phyloP scores from a whole-genome alignment of 2,797 vertebrate genomes.

The Premnoplex brunnescens region DNA sequence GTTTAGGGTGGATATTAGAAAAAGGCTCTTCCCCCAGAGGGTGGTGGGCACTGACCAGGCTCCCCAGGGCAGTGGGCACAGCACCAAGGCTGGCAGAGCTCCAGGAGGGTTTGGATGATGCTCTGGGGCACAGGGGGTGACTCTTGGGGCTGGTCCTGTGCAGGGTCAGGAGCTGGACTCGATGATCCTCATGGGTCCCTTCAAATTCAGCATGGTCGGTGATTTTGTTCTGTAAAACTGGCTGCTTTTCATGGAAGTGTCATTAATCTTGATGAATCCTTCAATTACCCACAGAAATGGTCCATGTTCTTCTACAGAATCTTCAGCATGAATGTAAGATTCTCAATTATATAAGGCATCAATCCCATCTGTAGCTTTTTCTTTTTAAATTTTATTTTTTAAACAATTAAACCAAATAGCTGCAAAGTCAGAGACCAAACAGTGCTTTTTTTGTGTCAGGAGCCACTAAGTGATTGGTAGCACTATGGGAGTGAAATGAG shows the following conservation, averaged over 20 bases:
- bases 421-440: neutral
- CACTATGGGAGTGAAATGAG: neutral
- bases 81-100: neutral
- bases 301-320: neutral
- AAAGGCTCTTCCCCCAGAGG: neutral
- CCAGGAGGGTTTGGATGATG: rapidly evolving
- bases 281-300: neutral
- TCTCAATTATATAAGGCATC: neutral
- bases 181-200: neutral
- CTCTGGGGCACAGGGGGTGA: neutral
- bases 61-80: neutral
- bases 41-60: neutral
- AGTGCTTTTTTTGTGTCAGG: neutral
- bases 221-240: neutral
- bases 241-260: neutral
- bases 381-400: neutral
- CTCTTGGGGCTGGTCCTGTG: neutral
- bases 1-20: neutral
- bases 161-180: neutral
- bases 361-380: neutral
- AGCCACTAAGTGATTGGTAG: neutral
- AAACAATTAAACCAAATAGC: neutral
- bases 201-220: neutral
- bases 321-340: neutral
- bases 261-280: neutral